Evolutionary conservation across 2,113 vertebrate species (phyloP).

Genomic region (Pelmatolapia mariae): DNA sequence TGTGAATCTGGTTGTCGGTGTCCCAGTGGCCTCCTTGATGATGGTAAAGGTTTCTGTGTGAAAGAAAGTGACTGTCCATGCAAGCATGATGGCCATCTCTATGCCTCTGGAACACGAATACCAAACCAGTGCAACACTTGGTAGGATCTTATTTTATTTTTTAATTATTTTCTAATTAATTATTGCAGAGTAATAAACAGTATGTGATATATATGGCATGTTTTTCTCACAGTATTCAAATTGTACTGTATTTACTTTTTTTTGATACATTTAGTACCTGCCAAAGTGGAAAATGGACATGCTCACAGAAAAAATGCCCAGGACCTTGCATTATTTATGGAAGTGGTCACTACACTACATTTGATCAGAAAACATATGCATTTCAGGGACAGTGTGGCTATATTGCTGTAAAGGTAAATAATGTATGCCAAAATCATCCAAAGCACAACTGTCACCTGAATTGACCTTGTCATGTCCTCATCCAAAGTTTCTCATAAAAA

Average conservation of each 20-base stretch:
- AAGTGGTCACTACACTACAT: slow-evolving; percentile 88
- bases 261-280: slow-evolving; percentile 76
- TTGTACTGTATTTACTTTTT: background rate
- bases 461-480: background rate
- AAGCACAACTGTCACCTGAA: background rate
- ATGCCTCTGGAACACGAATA: slow-evolving; percentile 72
- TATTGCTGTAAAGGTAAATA: slow-evolving; percentile 81
- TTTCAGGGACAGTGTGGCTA: slow-evolving; percentile 90
- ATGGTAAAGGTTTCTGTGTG: slow-evolving; percentile 80
- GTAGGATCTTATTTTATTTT: slow-evolving; percentile 56
- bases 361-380: slow-evolving; percentile 81
- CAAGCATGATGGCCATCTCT: slow-evolving; percentile 76
- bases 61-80: slow-evolving; percentile 81
- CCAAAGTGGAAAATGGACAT: slow-evolving; percentile 79
- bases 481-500: background rate
- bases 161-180: background rate
- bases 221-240: background rate
- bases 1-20: slow-evolving; percentile 89
- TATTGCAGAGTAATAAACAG: background rate
- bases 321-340: slow-evolving; percentile 86
- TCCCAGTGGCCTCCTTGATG: slow-evolving; percentile 78
- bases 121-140: slow-evolving; percentile 80
- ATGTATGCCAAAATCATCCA: background rate
- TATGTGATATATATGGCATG: background rate
- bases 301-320: slow-evolving; percentile 74